Evolutionary conservation across 2,113 vertebrate species (phyloP).

Genomic region (Silurus asotus): DNA sequence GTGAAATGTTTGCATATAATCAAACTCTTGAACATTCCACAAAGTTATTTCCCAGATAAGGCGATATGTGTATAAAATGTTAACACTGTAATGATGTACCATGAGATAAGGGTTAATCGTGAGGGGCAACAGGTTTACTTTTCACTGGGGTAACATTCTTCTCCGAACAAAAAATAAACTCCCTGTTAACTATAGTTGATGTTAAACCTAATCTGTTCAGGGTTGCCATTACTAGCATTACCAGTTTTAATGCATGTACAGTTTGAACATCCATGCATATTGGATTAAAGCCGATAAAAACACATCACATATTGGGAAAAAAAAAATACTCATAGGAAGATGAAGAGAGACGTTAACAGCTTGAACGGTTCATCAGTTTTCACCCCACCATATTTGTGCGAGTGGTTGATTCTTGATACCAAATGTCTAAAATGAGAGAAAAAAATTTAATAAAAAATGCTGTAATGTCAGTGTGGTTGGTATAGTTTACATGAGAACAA

Average conservation of each 20-base stretch:
- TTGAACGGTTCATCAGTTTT: conserved; percentile 9
- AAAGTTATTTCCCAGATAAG: neutral
- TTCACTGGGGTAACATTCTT: neutral
- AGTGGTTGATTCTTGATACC: neutral
- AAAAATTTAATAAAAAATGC: neutral
- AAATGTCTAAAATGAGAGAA: neutral
- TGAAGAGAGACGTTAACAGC: neutral
- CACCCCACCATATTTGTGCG: neutral
- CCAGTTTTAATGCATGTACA: neutral
- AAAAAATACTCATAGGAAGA: neutral
- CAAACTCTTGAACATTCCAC: neutral
- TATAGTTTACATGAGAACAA: neutral
- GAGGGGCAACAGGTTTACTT: neutral
- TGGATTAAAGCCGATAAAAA: neutral
- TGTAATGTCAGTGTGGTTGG: neutral
- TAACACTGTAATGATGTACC: neutral
- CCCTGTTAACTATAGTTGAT: neutral
- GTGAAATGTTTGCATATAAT: neutral
- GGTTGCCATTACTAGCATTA: neutral
- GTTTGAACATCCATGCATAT: neutral
- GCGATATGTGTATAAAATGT: neutral
- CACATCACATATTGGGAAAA: neutral
- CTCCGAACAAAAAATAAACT: neutral
- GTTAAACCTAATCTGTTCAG: neutral
- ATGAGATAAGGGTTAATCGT: neutral